Percentiles rank a stretch among this genome's conserved stretches.
Evolutionary conservation across 2,113 vertebrate species (phyloP).

Genomic region (Probosciger aterrimus): DNA sequence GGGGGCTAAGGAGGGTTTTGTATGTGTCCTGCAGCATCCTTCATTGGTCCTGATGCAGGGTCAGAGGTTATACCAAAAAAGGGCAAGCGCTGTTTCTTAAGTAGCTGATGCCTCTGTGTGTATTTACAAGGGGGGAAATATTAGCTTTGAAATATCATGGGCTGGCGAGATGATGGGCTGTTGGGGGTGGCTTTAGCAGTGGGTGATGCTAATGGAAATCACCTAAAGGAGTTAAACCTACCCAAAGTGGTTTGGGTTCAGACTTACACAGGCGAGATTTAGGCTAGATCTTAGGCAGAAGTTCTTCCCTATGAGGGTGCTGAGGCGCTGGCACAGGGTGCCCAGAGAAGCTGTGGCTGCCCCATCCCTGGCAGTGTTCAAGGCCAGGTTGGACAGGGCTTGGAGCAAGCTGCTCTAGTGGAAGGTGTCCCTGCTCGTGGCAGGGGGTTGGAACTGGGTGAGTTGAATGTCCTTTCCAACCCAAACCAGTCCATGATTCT

Average conservation of each 20-base stretch:
- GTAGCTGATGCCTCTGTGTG: not conserved
- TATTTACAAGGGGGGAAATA: not conserved
- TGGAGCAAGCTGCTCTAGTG: not conserved
- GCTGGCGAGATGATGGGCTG: constrained; percentile 11
- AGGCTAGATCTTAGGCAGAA: not conserved
- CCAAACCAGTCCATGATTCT: not conserved
- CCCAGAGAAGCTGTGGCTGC: not conserved
- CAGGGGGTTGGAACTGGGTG: not conserved
- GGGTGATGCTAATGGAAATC: not conserved
- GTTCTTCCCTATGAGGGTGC: not conserved
- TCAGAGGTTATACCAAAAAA: not conserved
- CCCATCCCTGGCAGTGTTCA: not conserved
- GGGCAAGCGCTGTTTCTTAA: not conserved
- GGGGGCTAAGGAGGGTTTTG: not conserved
- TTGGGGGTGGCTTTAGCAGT: constrained; percentile 10
- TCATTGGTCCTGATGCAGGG: not conserved
- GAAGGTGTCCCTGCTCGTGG: not conserved
- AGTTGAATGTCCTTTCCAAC: not conserved
- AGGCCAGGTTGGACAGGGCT: not conserved
- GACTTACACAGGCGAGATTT: not conserved
- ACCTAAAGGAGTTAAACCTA: not conserved
- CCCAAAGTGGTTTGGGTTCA: not conserved
- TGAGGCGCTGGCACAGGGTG: not conserved
- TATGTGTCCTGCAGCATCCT: not conserved
- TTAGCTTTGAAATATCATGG: not conserved